These are phyloP conservation scores for Mustelus asterias DNA, from an alignment of 2,113 vertebrate genomes.

Conservation along the genomic window DNA sequence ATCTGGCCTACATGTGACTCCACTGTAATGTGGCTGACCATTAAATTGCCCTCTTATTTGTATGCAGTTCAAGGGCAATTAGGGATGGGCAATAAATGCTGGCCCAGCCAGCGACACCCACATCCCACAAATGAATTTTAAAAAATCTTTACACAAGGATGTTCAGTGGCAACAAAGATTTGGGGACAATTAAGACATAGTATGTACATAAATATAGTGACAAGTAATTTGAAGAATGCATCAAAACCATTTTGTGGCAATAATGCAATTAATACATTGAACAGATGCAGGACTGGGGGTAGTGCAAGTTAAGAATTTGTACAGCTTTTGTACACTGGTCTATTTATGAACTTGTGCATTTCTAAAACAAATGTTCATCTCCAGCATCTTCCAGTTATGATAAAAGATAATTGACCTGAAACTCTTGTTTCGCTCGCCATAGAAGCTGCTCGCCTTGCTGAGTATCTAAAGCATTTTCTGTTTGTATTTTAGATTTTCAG, in stretches of 20 bases:
- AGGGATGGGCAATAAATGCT: too few species aligned
- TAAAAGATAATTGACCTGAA: background rate
- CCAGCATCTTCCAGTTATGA: background rate
- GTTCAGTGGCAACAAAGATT: background rate
- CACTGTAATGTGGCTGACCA: too few species aligned
- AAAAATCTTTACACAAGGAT: background rate
- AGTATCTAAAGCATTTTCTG: background rate
- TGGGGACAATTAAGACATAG: background rate
- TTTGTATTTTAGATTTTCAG: background rate
- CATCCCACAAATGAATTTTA: too few species aligned
- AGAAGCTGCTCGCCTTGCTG: background rate
- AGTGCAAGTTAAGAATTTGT: background rate
- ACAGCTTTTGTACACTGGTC: background rate
- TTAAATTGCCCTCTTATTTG: too few species aligned
- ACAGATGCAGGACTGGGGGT: background rate
- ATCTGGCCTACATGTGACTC: too few species aligned
- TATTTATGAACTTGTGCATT: background rate
- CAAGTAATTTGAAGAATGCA: background rate
- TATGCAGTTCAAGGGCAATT: too few species aligned
- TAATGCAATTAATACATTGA: background rate
- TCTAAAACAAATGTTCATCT: background rate
- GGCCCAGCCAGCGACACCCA: too few species aligned
- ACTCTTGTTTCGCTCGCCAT: background rate
- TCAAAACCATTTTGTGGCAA: background rate
- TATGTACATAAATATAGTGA: background rate